A percentile compares a stretch with the other conserved stretches of the same genome.
Conservation (phyloP, 2,113 vertebrate species). For the Diglossa brunneiventris region DNA sequence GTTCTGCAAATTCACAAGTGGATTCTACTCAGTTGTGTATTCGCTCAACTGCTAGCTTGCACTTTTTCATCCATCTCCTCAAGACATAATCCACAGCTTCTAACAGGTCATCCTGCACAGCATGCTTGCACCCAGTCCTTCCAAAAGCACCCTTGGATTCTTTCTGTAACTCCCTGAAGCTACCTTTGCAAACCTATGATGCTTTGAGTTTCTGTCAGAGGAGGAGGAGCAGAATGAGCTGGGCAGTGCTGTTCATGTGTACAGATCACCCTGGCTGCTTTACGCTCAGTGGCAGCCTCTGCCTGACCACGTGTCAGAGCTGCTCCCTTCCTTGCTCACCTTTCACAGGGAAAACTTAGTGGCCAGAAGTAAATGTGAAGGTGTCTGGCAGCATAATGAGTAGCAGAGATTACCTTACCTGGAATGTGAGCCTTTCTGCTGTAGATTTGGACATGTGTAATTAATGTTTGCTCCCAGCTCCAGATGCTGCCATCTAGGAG, state of each 20-base stretch:
- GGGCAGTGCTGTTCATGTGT: not conserved
- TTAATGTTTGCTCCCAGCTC: not conserved
- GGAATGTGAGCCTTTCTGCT: not conserved
- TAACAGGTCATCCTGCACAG: not conserved
- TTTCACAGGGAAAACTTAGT: not conserved
- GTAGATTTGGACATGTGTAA: rapidly evolving
- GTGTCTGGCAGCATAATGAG: not conserved
- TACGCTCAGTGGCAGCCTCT: not conserved
- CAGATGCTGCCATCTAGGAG: not conserved
- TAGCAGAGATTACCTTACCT: not conserved
- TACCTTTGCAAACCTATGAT: not conserved
- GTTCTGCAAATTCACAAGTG: not conserved
- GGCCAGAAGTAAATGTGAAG: not conserved
- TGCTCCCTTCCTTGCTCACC: not conserved
- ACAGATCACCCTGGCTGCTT: not conserved
- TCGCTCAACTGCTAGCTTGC: not conserved
- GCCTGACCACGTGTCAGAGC: not conserved
- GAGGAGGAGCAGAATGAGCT: not conserved
- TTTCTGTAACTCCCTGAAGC: not conserved
- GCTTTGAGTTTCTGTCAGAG: not conserved
- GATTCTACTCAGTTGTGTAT: not conserved
- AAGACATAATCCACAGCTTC: not conserved
- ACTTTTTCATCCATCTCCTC: not conserved
- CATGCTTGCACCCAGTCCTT: not conserved
- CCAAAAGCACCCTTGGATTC: not conserved